A percentile compares a stretch with the other conserved stretches of the same genome.
These are phyloP conservation scores for Illadopsis cleaveri DNA, from an alignment of 2,113 vertebrate species.

Conservation along the genomic window DNA sequence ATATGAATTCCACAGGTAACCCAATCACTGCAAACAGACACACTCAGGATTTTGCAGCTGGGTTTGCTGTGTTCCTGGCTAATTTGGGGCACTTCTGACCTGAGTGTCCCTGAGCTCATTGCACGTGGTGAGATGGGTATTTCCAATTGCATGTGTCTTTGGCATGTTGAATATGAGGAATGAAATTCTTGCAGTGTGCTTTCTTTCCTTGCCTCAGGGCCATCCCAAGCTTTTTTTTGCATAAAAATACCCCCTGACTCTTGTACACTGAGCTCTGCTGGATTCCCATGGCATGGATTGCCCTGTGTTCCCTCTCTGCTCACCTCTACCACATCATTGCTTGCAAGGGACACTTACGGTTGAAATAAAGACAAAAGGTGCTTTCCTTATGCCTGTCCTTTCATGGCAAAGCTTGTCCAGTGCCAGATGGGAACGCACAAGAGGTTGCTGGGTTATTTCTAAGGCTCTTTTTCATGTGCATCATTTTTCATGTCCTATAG, in stretches of 20 bases:
- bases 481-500: neutral
- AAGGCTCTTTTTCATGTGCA: neutral
- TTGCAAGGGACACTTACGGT: neutral
- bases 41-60: neutral
- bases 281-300: neutral
- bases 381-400: neutral
- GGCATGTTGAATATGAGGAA: neutral
- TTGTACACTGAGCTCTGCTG: neutral
- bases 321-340: neutral
- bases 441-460: neutral
- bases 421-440: neutral
- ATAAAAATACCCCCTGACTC: neutral
- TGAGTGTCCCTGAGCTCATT: neutral
- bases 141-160: neutral
- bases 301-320: neutral
- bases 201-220: neutral
- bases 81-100: neutral
- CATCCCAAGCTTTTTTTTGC: neutral
- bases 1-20: neutral
- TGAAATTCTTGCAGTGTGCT: neutral
- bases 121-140: neutral
- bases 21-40: neutral
- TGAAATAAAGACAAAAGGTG: neutral
- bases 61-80: neutral
- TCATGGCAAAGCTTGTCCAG: neutral